A percentile compares a stretch with the other conserved stretches of the same genome.
These are phyloP conservation scores for Aphodius sticticus DNA, from an alignment of 2,888 invertebrate species.

Conservation along the genomic window DNA sequence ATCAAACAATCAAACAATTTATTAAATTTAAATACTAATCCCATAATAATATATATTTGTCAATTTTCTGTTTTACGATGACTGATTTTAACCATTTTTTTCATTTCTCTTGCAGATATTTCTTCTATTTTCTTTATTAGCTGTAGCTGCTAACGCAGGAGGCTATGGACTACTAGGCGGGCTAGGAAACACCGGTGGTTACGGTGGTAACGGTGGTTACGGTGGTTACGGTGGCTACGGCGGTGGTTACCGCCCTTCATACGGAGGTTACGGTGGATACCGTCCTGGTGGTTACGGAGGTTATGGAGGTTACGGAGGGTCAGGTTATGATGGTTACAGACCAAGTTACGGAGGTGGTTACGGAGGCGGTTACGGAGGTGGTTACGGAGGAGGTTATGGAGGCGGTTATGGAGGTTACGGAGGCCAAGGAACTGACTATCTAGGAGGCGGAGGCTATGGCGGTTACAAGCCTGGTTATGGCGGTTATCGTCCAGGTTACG, in stretches of 20 bases:
- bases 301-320: constrained; percentile 29
- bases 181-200: constrained; percentile 27
- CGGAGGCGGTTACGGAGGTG: constrained; percentile 25
- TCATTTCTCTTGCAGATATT: constrained; percentile 30
- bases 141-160: constrained; percentile 35
- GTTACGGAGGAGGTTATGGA: constrained; percentile 29
- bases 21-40: too few relatives aligned
- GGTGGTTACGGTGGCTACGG: constrained; percentile 31
- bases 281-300: constrained; percentile 17
- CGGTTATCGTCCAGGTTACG: constrained; percentile 32
- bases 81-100: too few relatives aligned
- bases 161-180: constrained; percentile 38
- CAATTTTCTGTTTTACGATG: too few relatives aligned
- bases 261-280: constrained; percentile 16
- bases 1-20: too few relatives aligned
- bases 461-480: constrained; percentile 33
- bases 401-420: constrained; percentile 37
- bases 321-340: constrained; percentile 30
- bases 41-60: too few relatives aligned
- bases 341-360: constrained; percentile 35
- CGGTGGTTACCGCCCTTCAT: constrained; percentile 17
- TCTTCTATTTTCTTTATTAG: constrained; percentile 27
- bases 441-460: constrained; percentile 29
- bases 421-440: constrained; percentile 30
- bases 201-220: constrained; percentile 31